Conservation (phyloP, 2,113 vertebrate species). For the Kryptolebias marmoratus region DNA sequence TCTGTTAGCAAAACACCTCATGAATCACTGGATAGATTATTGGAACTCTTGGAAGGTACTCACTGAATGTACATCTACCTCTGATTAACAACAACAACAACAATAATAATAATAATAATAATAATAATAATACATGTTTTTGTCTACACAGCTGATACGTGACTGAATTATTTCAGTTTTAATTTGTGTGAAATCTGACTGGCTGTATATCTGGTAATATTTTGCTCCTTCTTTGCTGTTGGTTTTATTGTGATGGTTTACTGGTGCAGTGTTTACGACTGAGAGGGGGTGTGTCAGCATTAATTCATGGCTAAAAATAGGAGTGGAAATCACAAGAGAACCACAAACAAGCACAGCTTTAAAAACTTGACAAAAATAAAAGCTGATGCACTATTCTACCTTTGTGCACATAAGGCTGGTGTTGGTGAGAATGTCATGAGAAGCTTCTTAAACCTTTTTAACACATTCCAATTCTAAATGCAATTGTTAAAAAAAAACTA, state of each 20-base stretch:
- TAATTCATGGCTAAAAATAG: not conserved
- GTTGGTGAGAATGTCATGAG: not conserved
- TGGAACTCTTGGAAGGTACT: too few relatives aligned
- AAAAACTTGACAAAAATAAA: not conserved
- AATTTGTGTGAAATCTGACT: not conserved
- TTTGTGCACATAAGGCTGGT: not conserved
- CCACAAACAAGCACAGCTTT: not conserved
- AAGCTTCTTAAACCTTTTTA: too few relatives aligned
- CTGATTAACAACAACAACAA: not conserved
- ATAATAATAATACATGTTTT: not conserved
- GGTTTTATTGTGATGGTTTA: too few relatives aligned
- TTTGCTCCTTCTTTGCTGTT: not conserved
- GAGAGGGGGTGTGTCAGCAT: not conserved
- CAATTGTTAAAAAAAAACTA: not conserved
- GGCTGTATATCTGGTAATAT: not conserved
- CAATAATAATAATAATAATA: not conserved
- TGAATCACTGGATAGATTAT: too few relatives aligned
- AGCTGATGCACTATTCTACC: not conserved
- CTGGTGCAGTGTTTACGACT: not conserved
- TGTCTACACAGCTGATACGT: not conserved
- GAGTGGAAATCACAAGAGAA: not conserved
- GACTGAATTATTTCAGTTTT: not conserved
- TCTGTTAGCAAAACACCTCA: too few relatives aligned
- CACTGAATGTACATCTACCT: too few relatives aligned
- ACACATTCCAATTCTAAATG: too few relatives aligned